Evolutionary conservation across 1,140 invertebrate species (phyloP).

Genomic region (Drosophila bifasciata): DNA sequence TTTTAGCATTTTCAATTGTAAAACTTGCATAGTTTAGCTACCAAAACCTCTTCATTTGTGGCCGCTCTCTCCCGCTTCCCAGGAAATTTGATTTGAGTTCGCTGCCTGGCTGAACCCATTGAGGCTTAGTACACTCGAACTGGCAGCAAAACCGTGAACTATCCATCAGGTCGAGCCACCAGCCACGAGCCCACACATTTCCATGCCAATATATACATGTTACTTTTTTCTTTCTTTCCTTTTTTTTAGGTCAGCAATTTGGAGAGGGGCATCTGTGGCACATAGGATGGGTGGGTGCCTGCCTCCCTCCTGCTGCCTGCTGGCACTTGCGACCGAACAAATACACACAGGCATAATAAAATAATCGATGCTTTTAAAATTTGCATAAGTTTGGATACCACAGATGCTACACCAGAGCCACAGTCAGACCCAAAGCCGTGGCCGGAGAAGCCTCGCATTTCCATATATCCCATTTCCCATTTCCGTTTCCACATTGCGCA

Average conservation of each 20-base stretch:
- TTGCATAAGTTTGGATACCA: conserved; percentile 59
- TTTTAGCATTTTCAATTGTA: neutral
- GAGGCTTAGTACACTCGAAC: conserved; percentile 25
- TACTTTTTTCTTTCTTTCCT: conserved; percentile 3
- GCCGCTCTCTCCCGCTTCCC: neutral
- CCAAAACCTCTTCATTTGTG: neutral
- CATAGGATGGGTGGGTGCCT: conserved; percentile 4
- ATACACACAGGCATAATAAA: conserved; percentile 52
- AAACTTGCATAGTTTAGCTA: neutral
- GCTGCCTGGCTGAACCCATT: neutral
- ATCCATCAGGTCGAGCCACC: conserved; percentile 32
- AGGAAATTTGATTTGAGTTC: conserved; percentile 8
- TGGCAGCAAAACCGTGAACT: conserved; percentile 18
- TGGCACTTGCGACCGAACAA: conserved; percentile 28
- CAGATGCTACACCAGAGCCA: conserved; percentile 47
- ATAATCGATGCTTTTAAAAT: conserved; percentile 72
- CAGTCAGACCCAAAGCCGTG: neutral
- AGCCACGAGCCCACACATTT: conserved; percentile 21
- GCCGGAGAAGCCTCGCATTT: conserved; percentile 25
- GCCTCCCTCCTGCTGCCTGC: neutral
- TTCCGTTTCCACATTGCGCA: conserved; percentile 45
- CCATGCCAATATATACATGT: conserved; percentile 35
- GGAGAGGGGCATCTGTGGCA: conserved; percentile 5
- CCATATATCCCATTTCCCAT: conserved; percentile 11
- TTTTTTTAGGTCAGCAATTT: conserved; percentile 43